Evolutionary conservation across 2,797 vertebrate genomes (phyloP).

Genomic region (Esox lucius): DNA sequence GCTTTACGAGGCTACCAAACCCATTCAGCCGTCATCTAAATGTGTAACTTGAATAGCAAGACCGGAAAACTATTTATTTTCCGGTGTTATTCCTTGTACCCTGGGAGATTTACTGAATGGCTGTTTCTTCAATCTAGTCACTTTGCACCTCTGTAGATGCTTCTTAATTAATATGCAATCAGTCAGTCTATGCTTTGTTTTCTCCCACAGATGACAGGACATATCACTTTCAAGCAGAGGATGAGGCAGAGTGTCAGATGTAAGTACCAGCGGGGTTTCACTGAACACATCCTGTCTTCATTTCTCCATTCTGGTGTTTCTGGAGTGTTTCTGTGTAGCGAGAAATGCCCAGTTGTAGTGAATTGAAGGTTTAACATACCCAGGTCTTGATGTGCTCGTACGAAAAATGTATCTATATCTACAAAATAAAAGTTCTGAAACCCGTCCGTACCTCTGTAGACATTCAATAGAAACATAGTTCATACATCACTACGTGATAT

Average conservation of each 20-base stretch:
- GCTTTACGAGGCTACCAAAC: too few species aligned
- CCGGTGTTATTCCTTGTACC: background rate
- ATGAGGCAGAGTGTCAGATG: slow-evolving; percentile 93
- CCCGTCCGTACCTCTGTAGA: too few species aligned
- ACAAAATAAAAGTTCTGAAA: too few species aligned
- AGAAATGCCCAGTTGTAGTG: too few species aligned
- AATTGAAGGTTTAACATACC: too few species aligned
- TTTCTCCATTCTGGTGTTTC: too few species aligned
- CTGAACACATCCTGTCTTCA: background rate
- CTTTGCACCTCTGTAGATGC: background rate
- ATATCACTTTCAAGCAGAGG: slow-evolving; percentile 94
- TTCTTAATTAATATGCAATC: background rate
- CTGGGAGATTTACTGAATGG: background rate
- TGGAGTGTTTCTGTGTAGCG: too few species aligned
- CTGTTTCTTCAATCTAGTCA: background rate
- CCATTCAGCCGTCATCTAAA: background rate
- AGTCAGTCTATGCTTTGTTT: background rate
- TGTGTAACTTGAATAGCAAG: background rate
- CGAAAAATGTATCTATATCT: too few species aligned
- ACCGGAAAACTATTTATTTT: background rate
- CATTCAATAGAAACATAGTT: too few species aligned
- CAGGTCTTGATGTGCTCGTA: too few species aligned
- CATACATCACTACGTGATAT: too few species aligned
- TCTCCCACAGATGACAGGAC: slow-evolving; percentile 86
- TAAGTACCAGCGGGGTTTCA: slow-evolving; percentile 67